Evolutionary conservation across 2,797 vertebrate genomes (phyloP), one percentile per base, ranked within the genome.

Genomic region (Sebastolobus altivelis): DNA sequence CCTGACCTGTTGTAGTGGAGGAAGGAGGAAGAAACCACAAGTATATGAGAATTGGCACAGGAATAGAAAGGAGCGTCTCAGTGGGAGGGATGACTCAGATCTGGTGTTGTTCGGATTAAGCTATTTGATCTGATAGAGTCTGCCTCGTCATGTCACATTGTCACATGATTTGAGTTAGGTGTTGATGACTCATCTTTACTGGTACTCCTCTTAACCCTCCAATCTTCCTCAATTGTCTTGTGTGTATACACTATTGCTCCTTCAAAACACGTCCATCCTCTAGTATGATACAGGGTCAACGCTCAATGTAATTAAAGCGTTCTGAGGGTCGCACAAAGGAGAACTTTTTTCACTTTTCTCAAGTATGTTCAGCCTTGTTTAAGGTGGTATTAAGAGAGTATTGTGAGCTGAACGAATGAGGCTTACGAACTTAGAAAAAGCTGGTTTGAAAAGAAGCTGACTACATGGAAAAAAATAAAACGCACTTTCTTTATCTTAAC

Each of bases 1-100:
- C 98, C 98, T 0, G 98, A 99, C 89, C 95, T 99, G 54, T 88
- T 99, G 71, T 99, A 98, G 93, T 76, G 69, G 37, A 72, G 65
- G 31, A 46, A 31, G 6, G 22, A 67, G 18, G 61, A 31, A 40
- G 40, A 54, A n/a, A 31, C 1, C 29, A 10, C n/a, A 38, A 13
- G 16, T 6, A 4, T 58, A 61, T 6, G n/a, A 31, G 46, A 55
- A 29, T 9, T 2, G 2, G 60, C 11, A 49, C 14, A 29, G 3
- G 37, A 69, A 29, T 27, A 0, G 20, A 38, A 29, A 52, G 38
- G 68, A 72, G 66, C 49, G 54, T 27, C 67, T 65, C 9, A 8
- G 27, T 25, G 9, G 54, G 37, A 75, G 22, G 43, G 18, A 75
- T 55, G 40, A 58, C 49, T 83, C 38, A 35, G 59, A 70, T 37